phyloP scores from a whole-genome alignment of 2,113 vertebrate genomes.

The Boulengeromyrus knoepffleri region DNA sequence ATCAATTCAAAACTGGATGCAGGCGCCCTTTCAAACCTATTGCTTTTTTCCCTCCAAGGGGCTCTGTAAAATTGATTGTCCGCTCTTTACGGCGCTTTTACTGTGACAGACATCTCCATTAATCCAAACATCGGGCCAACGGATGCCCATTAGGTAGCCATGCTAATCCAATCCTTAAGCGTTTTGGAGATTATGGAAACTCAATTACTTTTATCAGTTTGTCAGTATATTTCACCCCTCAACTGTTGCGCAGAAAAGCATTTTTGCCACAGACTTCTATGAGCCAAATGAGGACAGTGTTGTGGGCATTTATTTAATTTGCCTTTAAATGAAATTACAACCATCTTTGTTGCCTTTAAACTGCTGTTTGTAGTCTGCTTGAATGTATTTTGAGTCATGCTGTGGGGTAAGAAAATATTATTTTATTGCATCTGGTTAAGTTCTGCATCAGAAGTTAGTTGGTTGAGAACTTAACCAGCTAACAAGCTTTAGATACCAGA shows the following conservation, averaged over 20 bases:
- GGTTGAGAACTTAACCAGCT: not conserved
- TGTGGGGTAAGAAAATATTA: not conserved
- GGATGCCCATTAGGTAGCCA: conserved; percentile 16
- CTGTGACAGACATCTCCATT: conserved; percentile 15
- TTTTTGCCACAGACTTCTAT: conserved; percentile 31
- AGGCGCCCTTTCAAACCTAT: not conserved
- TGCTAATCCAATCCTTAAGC: conserved; percentile 27
- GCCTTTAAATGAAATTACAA: conserved; percentile 46
- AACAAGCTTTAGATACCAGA: not conserved
- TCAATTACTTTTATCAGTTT: conserved; percentile 48
- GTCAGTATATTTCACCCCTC: conserved; percentile 39
- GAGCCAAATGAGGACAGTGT: conserved; percentile 50
- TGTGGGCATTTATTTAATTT: conserved; percentile 37
- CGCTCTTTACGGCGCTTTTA: not conserved
- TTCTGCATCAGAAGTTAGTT: not conserved
- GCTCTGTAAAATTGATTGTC: conserved; percentile 15
- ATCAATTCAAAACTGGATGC: not conserved
- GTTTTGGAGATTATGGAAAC: conserved; percentile 44
- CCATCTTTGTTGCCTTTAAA: conserved; percentile 13
- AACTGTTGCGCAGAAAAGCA: conserved; percentile 47
- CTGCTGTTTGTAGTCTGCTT: not conserved
- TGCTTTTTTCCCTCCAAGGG: not conserved
- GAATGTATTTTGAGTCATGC: not conserved
- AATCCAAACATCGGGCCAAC: not conserved
- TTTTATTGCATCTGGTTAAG: not conserved